phyloP scores from a whole-genome alignment of 2,797 vertebrate genomes.

The Myiothlypis chrysogaster region DNA sequence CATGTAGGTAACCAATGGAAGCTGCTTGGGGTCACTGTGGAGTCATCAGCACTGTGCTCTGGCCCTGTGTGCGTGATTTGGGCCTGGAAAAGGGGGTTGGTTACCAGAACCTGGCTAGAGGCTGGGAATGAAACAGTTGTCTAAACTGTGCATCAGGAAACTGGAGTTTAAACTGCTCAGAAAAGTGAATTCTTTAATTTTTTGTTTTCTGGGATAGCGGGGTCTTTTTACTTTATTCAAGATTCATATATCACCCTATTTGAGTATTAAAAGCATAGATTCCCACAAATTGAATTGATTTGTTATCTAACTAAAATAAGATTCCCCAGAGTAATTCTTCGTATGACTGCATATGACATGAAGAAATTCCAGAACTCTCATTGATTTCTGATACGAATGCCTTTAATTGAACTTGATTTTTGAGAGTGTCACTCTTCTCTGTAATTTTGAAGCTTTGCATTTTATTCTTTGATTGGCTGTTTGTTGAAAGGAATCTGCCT shows the following conservation, averaged over 20 bases:
- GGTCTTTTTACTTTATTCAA: not conserved
- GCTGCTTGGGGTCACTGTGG: not conserved
- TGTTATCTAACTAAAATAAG: not conserved
- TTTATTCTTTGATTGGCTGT: not conserved
- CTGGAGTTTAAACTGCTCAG: not conserved
- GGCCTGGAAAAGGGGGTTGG: accelerated
- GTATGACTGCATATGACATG: accelerated
- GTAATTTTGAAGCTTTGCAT: not conserved
- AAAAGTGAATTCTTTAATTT: not conserved
- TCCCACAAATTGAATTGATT: not conserved
- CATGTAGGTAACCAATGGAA: not conserved
- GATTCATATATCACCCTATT: not conserved
- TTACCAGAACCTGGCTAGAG: not conserved
- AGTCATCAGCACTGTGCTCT: not conserved
- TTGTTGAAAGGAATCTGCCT: not conserved
- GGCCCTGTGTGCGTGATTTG: not conserved
- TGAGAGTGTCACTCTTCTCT: not conserved
- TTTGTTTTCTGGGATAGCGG: not conserved
- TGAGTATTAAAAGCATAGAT: not conserved
- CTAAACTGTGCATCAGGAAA: not conserved
- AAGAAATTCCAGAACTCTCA: not conserved
- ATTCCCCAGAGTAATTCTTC: not conserved
- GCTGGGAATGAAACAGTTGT: not conserved
- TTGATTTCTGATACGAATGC: not conserved
- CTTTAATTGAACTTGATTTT: not conserved